Evolutionary conservation across 2,797 vertebrate species (phyloP), one percentile per base, ranked within the genome.

Genomic region (Gadopsis marmoratus): DNA sequence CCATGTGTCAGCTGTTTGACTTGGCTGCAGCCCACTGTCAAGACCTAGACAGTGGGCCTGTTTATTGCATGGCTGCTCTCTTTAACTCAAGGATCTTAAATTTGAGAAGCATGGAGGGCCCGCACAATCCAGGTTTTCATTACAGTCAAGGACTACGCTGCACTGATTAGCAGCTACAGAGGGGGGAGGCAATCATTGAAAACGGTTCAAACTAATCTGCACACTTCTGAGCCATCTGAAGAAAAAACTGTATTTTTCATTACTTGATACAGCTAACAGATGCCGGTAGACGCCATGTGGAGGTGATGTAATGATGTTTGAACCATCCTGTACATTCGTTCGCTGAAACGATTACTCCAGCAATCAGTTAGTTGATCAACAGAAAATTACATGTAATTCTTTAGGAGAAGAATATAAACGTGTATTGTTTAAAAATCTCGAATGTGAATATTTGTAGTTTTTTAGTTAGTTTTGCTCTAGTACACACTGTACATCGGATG

Each of bases 1-100:
- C 10, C 72, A 63, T 62, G 21, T 39, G 54, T 71, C 71, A 56
- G 78, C 58, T 77, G 68, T 76, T 71, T 77, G 56, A 79, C 82
- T 81, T 53, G 82, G 77, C 72, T 33, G 74, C 64, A 56, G 72
- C 26, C 51, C 51, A 17, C 55, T 7, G 59, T 69, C 67, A 0
- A 53, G 59, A 59, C 39, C 12, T 4, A 13, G 50, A 58, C 43
- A 41, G 71, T 26, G 43, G 61, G 64, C 33, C 64, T 69, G 55
- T 60, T 71, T 66, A 61, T 83, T 62, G 60, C 47, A 23, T 21
- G 29, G 16, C 54, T 26, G 58, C 31, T 62, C 54, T 54, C 58
- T 69, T 59, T 64, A 73, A 71, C 14, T 56, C 17, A 1, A 67
- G 75, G 45, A 7, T 35, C 10, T 73, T 14, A 29, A 67, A 74